Conservation (phyloP, 2,113 vertebrate species). For the Myotis davidii region DNA sequence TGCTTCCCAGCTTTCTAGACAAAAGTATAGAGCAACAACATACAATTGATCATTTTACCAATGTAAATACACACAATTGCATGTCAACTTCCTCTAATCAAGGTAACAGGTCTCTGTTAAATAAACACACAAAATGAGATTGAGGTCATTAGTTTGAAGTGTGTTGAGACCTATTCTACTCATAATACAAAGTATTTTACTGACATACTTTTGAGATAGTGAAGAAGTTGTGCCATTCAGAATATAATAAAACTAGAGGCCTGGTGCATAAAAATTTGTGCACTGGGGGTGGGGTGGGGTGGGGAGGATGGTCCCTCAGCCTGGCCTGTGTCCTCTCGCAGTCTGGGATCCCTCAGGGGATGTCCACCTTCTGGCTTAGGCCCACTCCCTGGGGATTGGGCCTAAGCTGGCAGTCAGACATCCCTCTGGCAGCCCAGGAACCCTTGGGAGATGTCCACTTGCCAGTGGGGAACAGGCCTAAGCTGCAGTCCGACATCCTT, state of each 20-base stretch:
- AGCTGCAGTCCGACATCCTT: too few relatives aligned
- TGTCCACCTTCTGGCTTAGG: too few relatives aligned
- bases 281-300: too few relatives aligned
- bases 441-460: too few relatives aligned
- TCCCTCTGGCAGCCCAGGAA: too few relatives aligned
- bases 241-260: background rate
- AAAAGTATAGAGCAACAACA: background rate
- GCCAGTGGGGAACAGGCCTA: too few relatives aligned
- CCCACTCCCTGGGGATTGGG: too few relatives aligned
- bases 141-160: background rate
- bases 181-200: background rate
- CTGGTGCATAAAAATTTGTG: too few relatives aligned
- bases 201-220: background rate
- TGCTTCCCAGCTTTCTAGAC: background rate
- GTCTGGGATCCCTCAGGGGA: too few relatives aligned
- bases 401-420: too few relatives aligned
- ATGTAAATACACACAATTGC: background rate
- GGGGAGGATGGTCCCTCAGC: too few relatives aligned
- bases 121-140: background rate
- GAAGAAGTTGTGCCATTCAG: background rate
- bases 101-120: background rate
- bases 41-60: background rate
- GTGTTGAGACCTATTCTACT: background rate
- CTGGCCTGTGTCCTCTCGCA: too few relatives aligned
- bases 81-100: background rate